Evolutionary conservation across 2,113 vertebrate species (phyloP), one percentile per base, ranked within the genome.

Genomic region (Xiphorhynchus elegans): DNA sequence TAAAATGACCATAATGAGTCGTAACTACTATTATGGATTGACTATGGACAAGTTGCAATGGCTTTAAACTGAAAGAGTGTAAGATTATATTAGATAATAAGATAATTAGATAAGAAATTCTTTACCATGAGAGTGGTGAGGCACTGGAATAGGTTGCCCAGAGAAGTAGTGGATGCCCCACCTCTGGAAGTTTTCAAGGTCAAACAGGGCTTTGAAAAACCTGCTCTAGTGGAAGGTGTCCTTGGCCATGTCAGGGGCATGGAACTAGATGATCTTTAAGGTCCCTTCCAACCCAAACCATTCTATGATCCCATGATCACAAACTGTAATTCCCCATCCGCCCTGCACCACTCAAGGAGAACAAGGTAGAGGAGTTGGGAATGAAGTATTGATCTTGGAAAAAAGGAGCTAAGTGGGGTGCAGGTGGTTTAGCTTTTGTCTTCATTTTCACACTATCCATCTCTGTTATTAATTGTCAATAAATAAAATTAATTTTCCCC

Each of bases 261-360:
- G 19, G 10, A 21, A 17, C 13, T 20, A 50, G 20, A 35, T 20
- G 10, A 49, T 26, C 13, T 76, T 35, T 76, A 25, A 42, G 35
- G 35, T 62, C 60, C 10, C 25, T 50, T 67, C 49, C 10, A 50
- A 50, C 20, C 10, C 5, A 76, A 35, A 44, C 10, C 31, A 20
- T 50, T 42, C 16, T 25, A 17, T 67, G 60, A 40, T 49, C 29
- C 24, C 49, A 21, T 60, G 42, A 31, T 4, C 21, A 56, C 35
- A 84, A 49, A 25, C 6, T 2, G 3, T 7, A 10, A 26, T 52
- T 84, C 7, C 28, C 7, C 21, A 26, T 31, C 10, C 1, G 3
- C 5, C 10, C 28, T 37, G 7, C 0, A 1, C 5, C 26, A 66
- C 10, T 55, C 2, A 4, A 40, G 1, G 6, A 4, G 21, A 17